phyloP scores from a whole-genome alignment of 2,797 vertebrate genomes.

The Alosa sapidissima region DNA sequence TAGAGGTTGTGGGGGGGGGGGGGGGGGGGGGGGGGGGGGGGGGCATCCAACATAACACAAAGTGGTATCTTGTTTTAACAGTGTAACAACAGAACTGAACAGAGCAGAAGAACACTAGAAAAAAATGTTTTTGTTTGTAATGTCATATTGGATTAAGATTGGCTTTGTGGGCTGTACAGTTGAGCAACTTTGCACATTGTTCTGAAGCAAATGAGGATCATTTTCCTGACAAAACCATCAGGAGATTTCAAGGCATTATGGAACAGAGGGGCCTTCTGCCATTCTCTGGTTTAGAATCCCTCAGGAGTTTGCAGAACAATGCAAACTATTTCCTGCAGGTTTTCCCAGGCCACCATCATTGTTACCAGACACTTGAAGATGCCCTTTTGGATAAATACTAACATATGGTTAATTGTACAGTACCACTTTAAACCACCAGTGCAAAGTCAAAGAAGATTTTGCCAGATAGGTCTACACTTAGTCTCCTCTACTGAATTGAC shows the following conservation, averaged over 20 bases:
- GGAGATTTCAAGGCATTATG: neutral
- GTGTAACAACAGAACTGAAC: too few relatives aligned
- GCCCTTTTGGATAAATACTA: conserved; percentile 58
- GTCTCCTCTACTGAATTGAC: neutral
- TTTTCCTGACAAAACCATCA: neutral
- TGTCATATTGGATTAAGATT: neutral
- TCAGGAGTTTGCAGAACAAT: conserved; percentile 48
- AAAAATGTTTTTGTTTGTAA: neutral
- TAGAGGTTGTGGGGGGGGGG: neutral
- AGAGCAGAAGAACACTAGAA: neutral
- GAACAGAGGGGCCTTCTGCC: neutral
- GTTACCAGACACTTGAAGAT: conserved; percentile 43
- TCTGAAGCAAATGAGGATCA: neutral
- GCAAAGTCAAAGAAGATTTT: conserved; percentile 8
- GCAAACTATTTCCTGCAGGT: conserved; percentile 46
- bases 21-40: too few relatives aligned
- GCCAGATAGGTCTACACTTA: neutral
- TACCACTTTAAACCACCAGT: conserved; percentile 48
- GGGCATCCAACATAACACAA: neutral
- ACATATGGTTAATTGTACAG: conserved; percentile 58
- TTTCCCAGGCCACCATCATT: conserved; percentile 51
- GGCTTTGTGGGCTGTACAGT: neutral
- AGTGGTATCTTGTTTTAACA: neutral
- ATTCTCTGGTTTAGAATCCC: conserved; percentile 41
- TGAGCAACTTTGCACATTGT: conserved; percentile 15